These are phyloP conservation scores for Littorina saxatilis DNA, from an alignment of 1,140 invertebrate genomes.

Conservation along the genomic window DNA sequence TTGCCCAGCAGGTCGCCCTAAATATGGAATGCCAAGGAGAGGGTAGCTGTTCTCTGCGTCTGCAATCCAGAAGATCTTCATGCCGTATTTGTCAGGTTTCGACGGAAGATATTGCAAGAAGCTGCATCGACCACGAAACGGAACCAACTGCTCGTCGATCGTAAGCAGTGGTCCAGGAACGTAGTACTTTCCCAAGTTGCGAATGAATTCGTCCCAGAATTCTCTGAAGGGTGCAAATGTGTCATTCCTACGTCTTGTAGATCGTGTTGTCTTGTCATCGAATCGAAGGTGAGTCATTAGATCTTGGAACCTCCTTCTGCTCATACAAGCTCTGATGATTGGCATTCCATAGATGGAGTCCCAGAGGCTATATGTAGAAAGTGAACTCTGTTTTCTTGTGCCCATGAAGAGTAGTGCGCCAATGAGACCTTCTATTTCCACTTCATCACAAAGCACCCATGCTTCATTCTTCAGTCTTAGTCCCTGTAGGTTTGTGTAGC, in stretches of 20 bases:
- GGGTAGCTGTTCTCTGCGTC: conserved; percentile 45
- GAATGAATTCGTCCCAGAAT: conserved; percentile 48
- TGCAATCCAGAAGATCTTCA: conserved; percentile 67
- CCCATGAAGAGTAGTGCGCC: conserved; percentile 4
- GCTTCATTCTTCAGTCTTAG: background rate
- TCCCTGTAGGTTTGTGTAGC: conserved; percentile 6
- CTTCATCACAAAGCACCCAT: background rate
- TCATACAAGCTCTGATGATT: conserved; percentile 45
- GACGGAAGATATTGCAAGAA: conserved; percentile 73
- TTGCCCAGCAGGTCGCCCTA: conserved; percentile 30
- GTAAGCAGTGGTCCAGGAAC: conserved; percentile 50
- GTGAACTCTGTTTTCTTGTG: background rate
- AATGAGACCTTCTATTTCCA: background rate
- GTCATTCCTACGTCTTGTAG: conserved; percentile 42
- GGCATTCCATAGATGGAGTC: background rate
- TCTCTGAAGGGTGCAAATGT: conserved; percentile 57
- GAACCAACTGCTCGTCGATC: conserved; percentile 67
- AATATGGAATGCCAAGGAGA: conserved; percentile 34
- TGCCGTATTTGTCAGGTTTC: no score
- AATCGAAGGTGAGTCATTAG: conserved; percentile 49
- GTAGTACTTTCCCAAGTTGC: conserved; percentile 39
- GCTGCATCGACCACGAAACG: conserved; percentile 56
- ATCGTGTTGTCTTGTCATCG: conserved; percentile 54
- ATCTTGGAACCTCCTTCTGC: conserved; percentile 35
- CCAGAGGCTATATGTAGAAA: background rate